Base-by-base conservation (phyloP, 2,888 invertebrate species). In the Hesperia comma region DNA sequence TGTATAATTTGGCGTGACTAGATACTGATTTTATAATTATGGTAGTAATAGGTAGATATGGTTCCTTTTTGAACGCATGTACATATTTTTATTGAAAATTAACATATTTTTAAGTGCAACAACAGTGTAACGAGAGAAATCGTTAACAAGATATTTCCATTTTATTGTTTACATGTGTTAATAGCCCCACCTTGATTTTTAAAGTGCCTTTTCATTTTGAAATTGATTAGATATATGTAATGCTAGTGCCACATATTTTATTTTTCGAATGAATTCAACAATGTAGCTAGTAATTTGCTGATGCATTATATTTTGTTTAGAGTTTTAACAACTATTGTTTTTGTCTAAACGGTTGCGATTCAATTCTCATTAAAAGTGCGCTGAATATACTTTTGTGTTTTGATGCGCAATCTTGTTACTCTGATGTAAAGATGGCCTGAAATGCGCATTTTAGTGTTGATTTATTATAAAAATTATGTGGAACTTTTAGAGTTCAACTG, bases 71-170 rank as follows among this genome's bases (percentile, higher is more conserved):
- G 80, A 88, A 85, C 86, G 86, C 79, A 89, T 89, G 86, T 87
- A 87, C 80, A 89, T 88, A 84, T 86, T 88, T 83, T 81, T 84
- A 84, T 84, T 84, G 78, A 79, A 78, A 67, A 62, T 61, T 57
- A 81, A 81, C 80, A 72, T 73, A 83, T 82, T 85, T 86, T 81
- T 91, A 91, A 92, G 90, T 82, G 87, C 85, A 90, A 89, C 86
- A 85, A 81, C 87, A 85, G 87, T 91, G 90, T 90, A 86, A 90
- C 88, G 91, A 90, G 90, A 90, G 90, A 90, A 86, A 81, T 81
- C 78, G 77, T 84, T 77, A 78, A 80, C 77, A 78, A 79, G 77
- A 78, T 80, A 78, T 79, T 80, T 77, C 77, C 79, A 82, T 81
- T 83, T 80, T 80, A 80, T 81, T 82, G 79, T 83, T 79, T 82